Base-by-base conservation (phyloP, 2,888 invertebrate genomes). In the Parnassius mnemosyne region DNA sequence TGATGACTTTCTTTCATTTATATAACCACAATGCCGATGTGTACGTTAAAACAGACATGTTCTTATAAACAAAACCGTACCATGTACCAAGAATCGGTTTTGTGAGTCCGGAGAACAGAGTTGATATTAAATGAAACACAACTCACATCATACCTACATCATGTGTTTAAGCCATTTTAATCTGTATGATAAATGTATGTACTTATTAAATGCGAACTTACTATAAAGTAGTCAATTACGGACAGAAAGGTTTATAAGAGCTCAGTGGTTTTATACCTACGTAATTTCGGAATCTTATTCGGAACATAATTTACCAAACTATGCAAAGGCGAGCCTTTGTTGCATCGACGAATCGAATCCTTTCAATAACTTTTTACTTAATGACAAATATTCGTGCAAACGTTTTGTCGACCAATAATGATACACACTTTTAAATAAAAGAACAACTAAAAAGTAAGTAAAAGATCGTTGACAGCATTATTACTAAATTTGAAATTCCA, bases 1-100 rank as follows among this genome's bases (percentile, higher is more conserved):
- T 61, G 66, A 66, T 60, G 69, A 75, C 81, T 81, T 84, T 84
- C 80, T 83, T 81, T 70, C 65, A 71, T 78, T 80, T 76, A 79
- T 77, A 76, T 75, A 77, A 73, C 70, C 66, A 70, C 61, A 63
- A 63, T 71, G 66, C 68, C 65, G 69, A 72, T 68, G 71, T 70
- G 72, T 79, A 72, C 68, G 72, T 79, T 81, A 81, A 79, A 75
- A 80, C 66, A 67, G 70, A 73, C 69, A 71, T 65, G 66, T 66
- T 67, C 66, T 68, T 71, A 72, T 79, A 80, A 80, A 79, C 79
- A 78, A 73, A 74, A 71, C 70, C 69, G 70, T 75, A 76, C 71
- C 67, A 70, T 69, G 70, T 75, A 76, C 71, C 67, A 70, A 77
- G 71, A 69, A 74, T 65, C 62, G 54, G 53, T 63, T 64, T 63